Percentiles rank a stretch among this genome's conserved stretches.
phyloP scores from a whole-genome alignment of 2,888 invertebrate species.

The Limnephilus rhombicus region DNA sequence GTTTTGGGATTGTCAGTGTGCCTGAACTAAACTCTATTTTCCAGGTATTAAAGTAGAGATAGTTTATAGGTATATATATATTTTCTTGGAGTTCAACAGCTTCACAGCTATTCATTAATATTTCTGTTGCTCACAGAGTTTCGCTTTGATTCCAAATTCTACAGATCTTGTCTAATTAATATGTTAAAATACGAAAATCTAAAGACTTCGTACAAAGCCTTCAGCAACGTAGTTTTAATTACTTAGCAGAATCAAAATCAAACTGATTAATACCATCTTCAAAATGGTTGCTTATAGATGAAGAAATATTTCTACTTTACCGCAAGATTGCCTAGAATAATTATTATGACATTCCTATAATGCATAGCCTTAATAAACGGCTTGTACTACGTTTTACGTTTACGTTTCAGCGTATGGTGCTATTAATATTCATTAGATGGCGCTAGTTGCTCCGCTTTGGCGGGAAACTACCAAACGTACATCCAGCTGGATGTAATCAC shows the following conservation, averaged over 20 bases:
- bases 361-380: not conserved
- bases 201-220: not conserved
- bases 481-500: slow-evolving; percentile 17
- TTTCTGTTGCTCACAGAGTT: not conserved
- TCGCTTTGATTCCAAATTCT: not conserved
- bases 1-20: too few relatives aligned
- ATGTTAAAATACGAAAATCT: not conserved
- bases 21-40: not conserved
- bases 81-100: too few relatives aligned
- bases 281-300: not conserved
- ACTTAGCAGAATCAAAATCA: not conserved
- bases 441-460: not conserved
- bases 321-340: not conserved
- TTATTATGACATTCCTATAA: not conserved
- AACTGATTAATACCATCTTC: not conserved
- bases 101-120: not conserved
- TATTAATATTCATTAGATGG: slow-evolving; percentile 23
- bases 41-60: too few relatives aligned
- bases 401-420: not conserved
- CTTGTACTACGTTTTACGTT: not conserved
- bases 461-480: not conserved
- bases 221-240: not conserved
- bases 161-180: not conserved
- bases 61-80: too few relatives aligned
- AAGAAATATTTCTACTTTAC: not conserved